phyloP scores from a whole-genome alignment of 2,113 vertebrate species.

The Dermatemys mawii region DNA sequence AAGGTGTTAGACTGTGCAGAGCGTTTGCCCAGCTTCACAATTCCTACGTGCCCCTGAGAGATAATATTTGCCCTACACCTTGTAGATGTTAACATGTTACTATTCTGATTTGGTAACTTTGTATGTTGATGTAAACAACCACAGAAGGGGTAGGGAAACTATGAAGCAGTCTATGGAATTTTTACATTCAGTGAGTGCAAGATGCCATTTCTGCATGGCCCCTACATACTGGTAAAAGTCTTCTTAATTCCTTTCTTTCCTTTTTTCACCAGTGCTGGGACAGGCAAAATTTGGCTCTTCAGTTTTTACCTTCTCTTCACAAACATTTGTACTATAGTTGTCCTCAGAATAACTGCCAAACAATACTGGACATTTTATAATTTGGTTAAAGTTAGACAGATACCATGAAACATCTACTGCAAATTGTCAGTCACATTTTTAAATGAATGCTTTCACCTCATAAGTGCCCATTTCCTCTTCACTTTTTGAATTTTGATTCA shows the following conservation, averaged over 20 bases:
- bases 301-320: neutral
- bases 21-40: no score
- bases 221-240: neutral
- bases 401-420: neutral
- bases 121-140: neutral
- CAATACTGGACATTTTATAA: neutral
- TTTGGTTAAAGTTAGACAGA: neutral
- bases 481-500: neutral
- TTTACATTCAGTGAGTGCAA: neutral
- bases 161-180: neutral
- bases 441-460: neutral
- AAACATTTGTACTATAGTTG: accelerated
- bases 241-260: neutral
- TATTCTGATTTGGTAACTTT: neutral
- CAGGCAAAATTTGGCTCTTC: no score
- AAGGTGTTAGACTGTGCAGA: no score
- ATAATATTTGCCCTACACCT: neutral
- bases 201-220: neutral
- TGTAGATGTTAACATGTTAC: neutral
- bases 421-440: neutral
- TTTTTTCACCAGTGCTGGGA: neutral
- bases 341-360: neutral
- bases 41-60: no score
- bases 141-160: neutral
- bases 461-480: neutral